A percentile compares a stretch with the other conserved stretches of the same genome.
Evolutionary conservation across 1,140 invertebrate species (phyloP).

Genomic region (Lucilia cuprina): DNA sequence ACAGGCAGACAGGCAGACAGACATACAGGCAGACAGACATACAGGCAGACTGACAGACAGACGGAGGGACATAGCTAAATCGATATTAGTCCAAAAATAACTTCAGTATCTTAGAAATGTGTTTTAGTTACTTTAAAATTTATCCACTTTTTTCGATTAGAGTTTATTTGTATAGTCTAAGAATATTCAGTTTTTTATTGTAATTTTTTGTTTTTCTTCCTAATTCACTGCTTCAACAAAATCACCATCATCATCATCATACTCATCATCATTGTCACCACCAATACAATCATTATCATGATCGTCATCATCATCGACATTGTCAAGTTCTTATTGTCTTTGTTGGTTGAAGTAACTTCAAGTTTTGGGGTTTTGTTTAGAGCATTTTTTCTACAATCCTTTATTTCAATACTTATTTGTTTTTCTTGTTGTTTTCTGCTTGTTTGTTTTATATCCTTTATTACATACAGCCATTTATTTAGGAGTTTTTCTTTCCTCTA

Average conservation of each 20-base stretch:
- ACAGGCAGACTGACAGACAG: no score
- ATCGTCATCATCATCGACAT: background rate
- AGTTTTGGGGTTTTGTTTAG: background rate
- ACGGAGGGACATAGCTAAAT: no score
- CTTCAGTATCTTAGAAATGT: no score
- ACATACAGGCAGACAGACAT: no score
- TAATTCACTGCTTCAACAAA: background rate
- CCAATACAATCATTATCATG: background rate
- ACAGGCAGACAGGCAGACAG: no score
- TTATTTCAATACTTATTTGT: background rate
- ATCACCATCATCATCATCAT: background rate
- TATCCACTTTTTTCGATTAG: background rate
- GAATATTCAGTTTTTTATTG: background rate
- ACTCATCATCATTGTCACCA: background rate
- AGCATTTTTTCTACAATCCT: background rate
- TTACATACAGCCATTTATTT: background rate
- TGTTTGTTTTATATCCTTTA: background rate
- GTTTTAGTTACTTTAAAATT: background rate
- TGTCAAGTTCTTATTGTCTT: background rate
- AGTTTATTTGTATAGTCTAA: background rate
- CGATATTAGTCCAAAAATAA: no score
- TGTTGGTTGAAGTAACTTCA: conserved; percentile 6
- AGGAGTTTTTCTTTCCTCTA: background rate
- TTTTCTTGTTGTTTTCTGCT: background rate
- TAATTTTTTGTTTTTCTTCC: background rate